Conservation (phyloP, 2,797 vertebrate genomes). For the Pempheris klunzingeri region DNA sequence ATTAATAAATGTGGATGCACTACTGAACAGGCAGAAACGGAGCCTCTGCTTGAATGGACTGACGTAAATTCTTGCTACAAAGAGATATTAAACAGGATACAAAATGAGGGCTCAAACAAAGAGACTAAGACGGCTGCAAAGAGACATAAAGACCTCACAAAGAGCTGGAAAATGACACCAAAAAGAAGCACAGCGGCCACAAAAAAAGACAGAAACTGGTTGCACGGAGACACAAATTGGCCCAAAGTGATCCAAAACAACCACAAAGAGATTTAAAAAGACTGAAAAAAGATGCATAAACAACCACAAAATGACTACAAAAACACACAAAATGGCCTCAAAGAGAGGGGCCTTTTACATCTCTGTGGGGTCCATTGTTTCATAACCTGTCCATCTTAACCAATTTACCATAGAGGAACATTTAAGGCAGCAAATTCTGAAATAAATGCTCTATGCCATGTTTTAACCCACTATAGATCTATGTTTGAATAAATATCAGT, state of each 20-base stretch:
- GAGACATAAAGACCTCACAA: background rate
- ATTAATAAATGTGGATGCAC: background rate
- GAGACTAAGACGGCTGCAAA: background rate
- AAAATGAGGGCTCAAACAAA: no score
- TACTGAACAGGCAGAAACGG: background rate
- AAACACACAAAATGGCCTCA: background rate
- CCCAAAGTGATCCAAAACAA: background rate
- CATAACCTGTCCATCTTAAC: background rate
- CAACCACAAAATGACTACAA: background rate
- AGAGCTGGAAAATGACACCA: background rate
- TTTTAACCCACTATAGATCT: background rate
- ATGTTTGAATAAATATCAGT: constrained; percentile 6
- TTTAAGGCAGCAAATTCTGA: background rate
- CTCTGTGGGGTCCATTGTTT: constrained; percentile 1
- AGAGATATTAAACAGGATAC: no score
- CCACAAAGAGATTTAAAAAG: background rate
- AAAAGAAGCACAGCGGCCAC: background rate
- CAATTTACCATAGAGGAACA: background rate
- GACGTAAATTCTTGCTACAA: background rate
- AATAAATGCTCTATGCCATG: background rate
- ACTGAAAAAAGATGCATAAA: no score
- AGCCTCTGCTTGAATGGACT: background rate
- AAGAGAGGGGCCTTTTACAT: background rate
- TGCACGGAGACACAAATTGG: background rate
- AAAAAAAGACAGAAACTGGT: background rate